Base-by-base conservation (phyloP, 1,140 invertebrate genomes). In the Diplogasteroides magnus region DNA sequence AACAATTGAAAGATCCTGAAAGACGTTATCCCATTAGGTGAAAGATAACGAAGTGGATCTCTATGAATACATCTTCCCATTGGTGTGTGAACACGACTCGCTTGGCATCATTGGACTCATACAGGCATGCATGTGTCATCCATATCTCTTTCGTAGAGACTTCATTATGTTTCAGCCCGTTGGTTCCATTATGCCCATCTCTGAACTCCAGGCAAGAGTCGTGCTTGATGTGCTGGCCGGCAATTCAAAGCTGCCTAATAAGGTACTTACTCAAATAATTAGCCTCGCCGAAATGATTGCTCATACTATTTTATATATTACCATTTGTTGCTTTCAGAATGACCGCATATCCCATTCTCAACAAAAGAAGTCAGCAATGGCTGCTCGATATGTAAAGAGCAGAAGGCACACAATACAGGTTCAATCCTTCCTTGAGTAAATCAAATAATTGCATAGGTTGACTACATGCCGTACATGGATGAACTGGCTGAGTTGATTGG, bases 181-280 rank as follows among this genome's bases (percentile, higher is more conserved):
- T 3, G 85, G 86, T 31, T 77, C 85, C 19, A 78, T 86, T n/a
- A 82, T 86, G 79, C 86, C 86, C 14, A 83, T 87, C 29, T 83
- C 85, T n/a, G 87, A 87, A 76, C 81, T 87, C 59, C 87, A 87
- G 76, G 80, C 83, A 15, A 77, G 86, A 37, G 85, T 85, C 81
- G 84, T 81, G 56, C 74, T 78, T 61, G 71, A 74, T 27, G 66
- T 64, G 15, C 62, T 79, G 3, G 48, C 63, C 2, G 77, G 77
- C 1, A 48, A 19, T 11, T 48, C 37, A 19, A 48, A 48, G 19
- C 37, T 48, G 19, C 37, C 37, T 6, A 48, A 6, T 19, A 48
- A 48, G 19, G 37, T 48, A 19, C 6, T 6, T 48, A n/a, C n/a
- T n/a, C n/a, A n/a, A n/a, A 6, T 48, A 19, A 11, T 19, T 19